phyloP scores from a whole-genome alignment of 2,113 vertebrate genomes.

The Ardeotis arabs region DNA sequence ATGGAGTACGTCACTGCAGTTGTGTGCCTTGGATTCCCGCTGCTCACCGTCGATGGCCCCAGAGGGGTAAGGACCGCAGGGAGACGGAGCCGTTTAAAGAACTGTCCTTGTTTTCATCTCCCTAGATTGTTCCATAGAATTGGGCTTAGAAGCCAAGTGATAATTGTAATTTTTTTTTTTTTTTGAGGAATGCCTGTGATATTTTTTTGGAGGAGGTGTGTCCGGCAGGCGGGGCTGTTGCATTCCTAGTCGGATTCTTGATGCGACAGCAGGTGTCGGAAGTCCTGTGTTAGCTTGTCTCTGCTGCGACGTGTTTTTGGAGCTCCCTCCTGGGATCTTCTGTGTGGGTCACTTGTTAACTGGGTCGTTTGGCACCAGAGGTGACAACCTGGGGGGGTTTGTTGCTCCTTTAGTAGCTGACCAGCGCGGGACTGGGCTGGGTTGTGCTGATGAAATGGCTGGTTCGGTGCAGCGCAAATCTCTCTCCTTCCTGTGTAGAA shows the following conservation, averaged over 20 bases:
- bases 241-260: rapidly evolving
- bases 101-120: not conserved
- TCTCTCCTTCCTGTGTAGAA: no score
- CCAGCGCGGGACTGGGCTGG: not conserved
- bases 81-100: not conserved
- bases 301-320: not conserved
- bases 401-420: not conserved
- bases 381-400: no score
- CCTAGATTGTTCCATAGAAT: not conserved
- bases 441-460: no score
- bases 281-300: not conserved
- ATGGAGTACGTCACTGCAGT: slow-evolving; percentile 94
- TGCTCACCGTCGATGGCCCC: slow-evolving; percentile 90
- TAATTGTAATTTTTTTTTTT: not conserved
- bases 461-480: not conserved
- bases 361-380: not conserved
- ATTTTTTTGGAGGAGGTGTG: not conserved
- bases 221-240: no score
- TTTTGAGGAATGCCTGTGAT: no score
- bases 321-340: not conserved
- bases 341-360: rapidly evolving
- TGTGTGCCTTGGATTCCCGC: slow-evolving; percentile 93
- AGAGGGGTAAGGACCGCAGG: slow-evolving; percentile 85
- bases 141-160: rapidly evolving
- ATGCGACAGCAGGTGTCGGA: rapidly evolving